Evolutionary conservation across 2,888 invertebrate genomes (phyloP), one percentile per base, ranked within the genome.

Genomic region (Trissonchulus latispiculum): DNA sequence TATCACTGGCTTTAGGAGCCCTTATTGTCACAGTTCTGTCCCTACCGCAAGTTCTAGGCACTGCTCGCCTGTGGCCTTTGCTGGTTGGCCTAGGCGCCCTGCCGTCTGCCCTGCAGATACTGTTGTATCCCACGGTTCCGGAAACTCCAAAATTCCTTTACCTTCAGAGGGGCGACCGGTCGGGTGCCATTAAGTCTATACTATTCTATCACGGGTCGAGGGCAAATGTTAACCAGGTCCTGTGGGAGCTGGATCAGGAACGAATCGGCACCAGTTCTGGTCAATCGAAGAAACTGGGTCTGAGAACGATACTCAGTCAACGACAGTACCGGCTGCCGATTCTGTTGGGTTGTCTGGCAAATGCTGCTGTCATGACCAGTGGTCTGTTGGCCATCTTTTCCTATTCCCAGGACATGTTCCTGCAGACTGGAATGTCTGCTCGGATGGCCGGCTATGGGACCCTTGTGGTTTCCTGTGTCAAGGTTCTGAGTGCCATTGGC

Each of bases 101-200:
- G 3, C 64, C 64, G 8, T 61, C 73, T 8, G 64, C 71, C 2
- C 15, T 73, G 29, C 73, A 73, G 28, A 70, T 73, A 3, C 8
- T 29, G 1, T 18, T 71, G 1, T 29, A 64, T 1, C 71, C 37
- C 1, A 37, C 64, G 2, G 48, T 71, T 1, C 71, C 71, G 2
- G 73, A 73, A 62, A 71, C 29, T 33, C 73, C 73, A 2, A 70
- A 71, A 59, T 64, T 71, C 36, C 36, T 73, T 23, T 37, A 29
- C 31, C 48, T 72, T 2, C 15, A 31, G 23, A 48, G 31, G 32
- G 23, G 33, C 18, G 33, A 72, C n/a, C 36, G 36, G 28, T 18
- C 32, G 29, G 59, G 2, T 29, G 37, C 72, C 1, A 31, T 33
- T 18, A 37, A 66, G 29, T 68, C 72, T 1, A 1, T 72, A 23